These are phyloP conservation scores for Cervus canadensis DNA, from an alignment of 2,113 vertebrate genomes.

Conservation along the genomic window DNA sequence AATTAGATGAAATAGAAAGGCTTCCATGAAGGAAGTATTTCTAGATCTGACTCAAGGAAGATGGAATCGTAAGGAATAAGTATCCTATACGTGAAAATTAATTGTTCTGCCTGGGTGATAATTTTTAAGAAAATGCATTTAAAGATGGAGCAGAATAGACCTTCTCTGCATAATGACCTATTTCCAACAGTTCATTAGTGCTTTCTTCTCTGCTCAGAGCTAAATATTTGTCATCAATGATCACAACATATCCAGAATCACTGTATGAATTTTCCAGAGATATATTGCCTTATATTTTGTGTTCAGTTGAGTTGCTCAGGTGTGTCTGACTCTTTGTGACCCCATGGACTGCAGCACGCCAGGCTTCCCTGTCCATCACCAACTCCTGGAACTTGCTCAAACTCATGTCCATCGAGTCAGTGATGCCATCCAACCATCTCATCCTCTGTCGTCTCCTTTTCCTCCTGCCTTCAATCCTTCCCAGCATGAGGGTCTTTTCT, in stretches of 20 bases:
- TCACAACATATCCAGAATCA: conserved; percentile 21
- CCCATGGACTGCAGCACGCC: neutral
- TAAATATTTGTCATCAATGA: conserved; percentile 44
- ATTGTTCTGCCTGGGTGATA: conserved; percentile 65
- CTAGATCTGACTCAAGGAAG: conserved; percentile 70
- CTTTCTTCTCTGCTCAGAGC: conserved; percentile 28
- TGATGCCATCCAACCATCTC: neutral
- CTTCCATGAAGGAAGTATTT: conserved; percentile 71
- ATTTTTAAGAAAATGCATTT: conserved; percentile 74
- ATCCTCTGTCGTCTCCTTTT: neutral
- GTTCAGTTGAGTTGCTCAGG: neutral
- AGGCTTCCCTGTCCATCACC: neutral
- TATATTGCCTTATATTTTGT: neutral
- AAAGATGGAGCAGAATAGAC: conserved; percentile 55
- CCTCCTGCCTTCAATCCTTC: accelerated
- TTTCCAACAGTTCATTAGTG: conserved; percentile 62
- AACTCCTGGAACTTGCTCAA: neutral
- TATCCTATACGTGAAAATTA: conserved; percentile 69
- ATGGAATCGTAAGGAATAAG: conserved; percentile 72
- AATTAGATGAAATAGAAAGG: conserved; percentile 76
- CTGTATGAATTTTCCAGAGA: neutral
- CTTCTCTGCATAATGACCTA: conserved; percentile 60
- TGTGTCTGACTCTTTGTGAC: neutral
- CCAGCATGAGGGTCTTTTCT: accelerated
- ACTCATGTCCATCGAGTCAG: neutral